phyloP scores from a whole-genome alignment of 1,140 invertebrate species.

The Portunus trituberculatus region DNA sequence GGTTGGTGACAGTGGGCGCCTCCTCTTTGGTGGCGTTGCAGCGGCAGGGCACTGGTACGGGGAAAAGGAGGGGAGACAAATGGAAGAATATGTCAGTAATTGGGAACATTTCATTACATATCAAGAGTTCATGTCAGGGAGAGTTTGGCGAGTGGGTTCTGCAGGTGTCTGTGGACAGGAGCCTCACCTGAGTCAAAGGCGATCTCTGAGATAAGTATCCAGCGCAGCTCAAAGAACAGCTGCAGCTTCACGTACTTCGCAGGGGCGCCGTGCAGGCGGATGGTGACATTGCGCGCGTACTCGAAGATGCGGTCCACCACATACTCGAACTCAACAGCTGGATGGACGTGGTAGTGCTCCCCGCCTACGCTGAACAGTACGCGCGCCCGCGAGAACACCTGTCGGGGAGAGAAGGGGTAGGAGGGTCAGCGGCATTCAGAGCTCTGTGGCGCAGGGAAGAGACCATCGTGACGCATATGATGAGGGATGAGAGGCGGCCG shows the following conservation, averaged over 20 bases:
- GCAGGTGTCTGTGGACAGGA: not conserved
- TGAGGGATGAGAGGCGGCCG: not conserved
- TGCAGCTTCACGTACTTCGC: conserved; percentile 90
- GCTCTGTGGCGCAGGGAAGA: not conserved
- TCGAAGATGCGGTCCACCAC: conserved; percentile 91
- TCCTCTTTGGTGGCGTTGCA: conserved; percentile 69
- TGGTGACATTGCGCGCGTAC: conserved; percentile 90
- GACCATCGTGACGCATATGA: not conserved
- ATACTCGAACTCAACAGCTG: conserved; percentile 84
- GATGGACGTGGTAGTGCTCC: conserved; percentile 85
- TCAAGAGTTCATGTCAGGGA: no score
- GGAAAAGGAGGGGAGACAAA: conserved; percentile 80
- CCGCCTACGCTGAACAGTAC: conserved; percentile 88
- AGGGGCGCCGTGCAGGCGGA: conserved; percentile 89
- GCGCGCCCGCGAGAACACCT: conserved; percentile 86
- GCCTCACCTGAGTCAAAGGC: conserved; percentile 84
- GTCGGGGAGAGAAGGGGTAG: not conserved
- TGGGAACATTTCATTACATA: not conserved
- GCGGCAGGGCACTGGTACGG: conserved; percentile 78
- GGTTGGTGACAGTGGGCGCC: conserved; percentile 79
- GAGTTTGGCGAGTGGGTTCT: conserved; percentile 78
- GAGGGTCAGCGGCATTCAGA: no score
- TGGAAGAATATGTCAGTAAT: conserved; percentile 80
- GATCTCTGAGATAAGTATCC: conserved; percentile 93
- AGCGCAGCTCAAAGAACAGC: conserved; percentile 90